Percentiles rank a stretch among this genome's conserved stretches.
These are phyloP conservation scores for Hesperophylax magnus DNA, from an alignment of 1,140 invertebrate species.

Conservation along the genomic window DNA sequence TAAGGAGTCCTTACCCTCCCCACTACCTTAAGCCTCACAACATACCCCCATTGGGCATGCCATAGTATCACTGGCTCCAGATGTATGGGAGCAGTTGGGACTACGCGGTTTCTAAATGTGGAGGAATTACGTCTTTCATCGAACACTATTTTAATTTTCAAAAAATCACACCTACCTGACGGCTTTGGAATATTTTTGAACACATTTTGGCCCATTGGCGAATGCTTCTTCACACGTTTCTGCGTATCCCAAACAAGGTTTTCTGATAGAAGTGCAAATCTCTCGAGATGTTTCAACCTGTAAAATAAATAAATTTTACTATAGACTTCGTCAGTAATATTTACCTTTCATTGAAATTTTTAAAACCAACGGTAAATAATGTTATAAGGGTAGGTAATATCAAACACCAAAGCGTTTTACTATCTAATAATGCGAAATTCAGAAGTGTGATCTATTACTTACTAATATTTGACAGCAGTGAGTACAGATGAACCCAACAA, in stretches of 20 bases:
- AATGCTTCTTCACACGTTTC: conserved; percentile 85
- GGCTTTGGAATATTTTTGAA: conserved; percentile 59
- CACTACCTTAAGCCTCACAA: no score
- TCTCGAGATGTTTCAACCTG: conserved; percentile 81
- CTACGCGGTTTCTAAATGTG: no score
- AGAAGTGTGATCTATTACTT: conserved; percentile 61
- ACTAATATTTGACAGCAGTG: conserved; percentile 88
- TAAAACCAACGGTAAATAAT: no score
- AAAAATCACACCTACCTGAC: conserved; percentile 12
- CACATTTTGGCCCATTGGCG: conserved; percentile 75
- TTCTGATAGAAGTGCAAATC: conserved; percentile 76
- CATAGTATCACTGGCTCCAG: no score
- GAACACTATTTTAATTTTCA: background rate
- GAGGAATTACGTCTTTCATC: no score
- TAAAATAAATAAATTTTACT: background rate
- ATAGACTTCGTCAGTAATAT: background rate
- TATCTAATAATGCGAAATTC: no score
- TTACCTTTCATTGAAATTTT: no score
- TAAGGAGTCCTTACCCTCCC: no score
- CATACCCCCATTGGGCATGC: no score
- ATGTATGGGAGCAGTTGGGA: no score
- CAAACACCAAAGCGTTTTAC: no score
- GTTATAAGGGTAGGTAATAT: no score
- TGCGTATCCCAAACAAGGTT: conserved; percentile 80
- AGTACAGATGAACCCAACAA: conserved; percentile 83